Percentiles rank a stretch among this genome's conserved stretches.
These are phyloP conservation scores for Drosophila jambulina DNA, from an alignment of 1,140 invertebrate species.

Conservation along the genomic window DNA sequence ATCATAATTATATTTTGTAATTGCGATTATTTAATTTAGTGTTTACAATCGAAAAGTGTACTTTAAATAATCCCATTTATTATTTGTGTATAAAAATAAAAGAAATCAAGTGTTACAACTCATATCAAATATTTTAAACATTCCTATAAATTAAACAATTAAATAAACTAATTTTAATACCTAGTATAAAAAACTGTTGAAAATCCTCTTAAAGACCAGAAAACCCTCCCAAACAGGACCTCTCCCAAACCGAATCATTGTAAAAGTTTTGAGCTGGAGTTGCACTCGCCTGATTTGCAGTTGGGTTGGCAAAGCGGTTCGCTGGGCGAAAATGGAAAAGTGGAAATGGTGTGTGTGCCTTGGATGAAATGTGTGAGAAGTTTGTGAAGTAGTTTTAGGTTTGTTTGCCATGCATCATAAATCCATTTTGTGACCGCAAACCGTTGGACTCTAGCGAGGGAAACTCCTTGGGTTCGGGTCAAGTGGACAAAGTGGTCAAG, in stretches of 20 bases:
- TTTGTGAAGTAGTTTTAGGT: slow-evolving; percentile 60
- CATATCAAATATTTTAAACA: neutral
- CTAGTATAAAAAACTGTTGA: no score
- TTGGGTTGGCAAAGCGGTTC: slow-evolving; percentile 29
- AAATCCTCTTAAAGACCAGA: neutral
- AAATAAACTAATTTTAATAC: neutral
- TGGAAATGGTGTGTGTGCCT: slow-evolving; percentile 8
- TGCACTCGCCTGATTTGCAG: slow-evolving; percentile 50
- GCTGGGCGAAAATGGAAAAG: slow-evolving; percentile 12
- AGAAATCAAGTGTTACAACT: neutral
- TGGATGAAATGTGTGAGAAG: slow-evolving; percentile 54
- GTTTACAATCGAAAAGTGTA: accelerated
- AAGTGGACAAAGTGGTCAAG: slow-evolving; percentile 67
- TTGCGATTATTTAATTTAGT: neutral
- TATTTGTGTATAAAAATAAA: no score
- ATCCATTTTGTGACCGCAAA: slow-evolving; percentile 63
- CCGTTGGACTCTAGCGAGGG: neutral
- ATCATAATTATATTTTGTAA: neutral
- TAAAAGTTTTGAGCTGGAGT: slow-evolving; percentile 18
- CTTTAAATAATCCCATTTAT: no score
- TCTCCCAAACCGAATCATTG: slow-evolving; percentile 45
- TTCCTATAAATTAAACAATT: no score
- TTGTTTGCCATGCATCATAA: slow-evolving; percentile 71
- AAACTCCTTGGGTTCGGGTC: slow-evolving; percentile 40
- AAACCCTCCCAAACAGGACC: neutral